Evolutionary conservation across 2,888 invertebrate genomes (phyloP), one percentile per base, ranked within the genome.

Genomic region (Heteropelma amictum): DNA sequence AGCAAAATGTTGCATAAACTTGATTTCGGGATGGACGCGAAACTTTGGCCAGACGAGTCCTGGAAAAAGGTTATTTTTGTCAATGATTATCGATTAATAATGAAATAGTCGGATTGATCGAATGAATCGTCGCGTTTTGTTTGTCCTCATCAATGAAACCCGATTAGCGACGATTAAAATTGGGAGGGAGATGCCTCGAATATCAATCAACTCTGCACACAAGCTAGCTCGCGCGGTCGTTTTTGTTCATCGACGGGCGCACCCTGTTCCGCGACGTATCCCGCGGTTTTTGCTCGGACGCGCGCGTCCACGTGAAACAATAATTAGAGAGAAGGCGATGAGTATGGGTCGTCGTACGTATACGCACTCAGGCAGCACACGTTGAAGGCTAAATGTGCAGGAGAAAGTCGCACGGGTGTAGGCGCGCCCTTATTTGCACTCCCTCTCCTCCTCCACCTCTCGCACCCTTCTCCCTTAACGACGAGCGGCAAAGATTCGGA

Each of bases 311-410:
- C 70, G 67, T 51, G 71, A 75, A 75, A 67, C 42, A 58, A 75
- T 71, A 71, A 75, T 75, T 75, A 75, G 71, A 67, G 67, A 71
- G 71, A 71, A 71, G 45, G 67, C 65, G 63, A 71, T 49, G 64
- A 61, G 64, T 65, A 64, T 26, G 28, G 33, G 28, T 40, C 33
- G 51, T 40, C 47, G 19, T 12, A 47, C 8, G 14, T 10, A 56
- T 8, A 28, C 6, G 38, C 6, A 33, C 5, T 38, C n/a, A 54
- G 1, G 26, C 1, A 28, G n/a, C n/a, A n/a, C n/a, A n/a, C n/a
- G n/a, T 12, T 23, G 19, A 23, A 17, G 10, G 10, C 1, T 6
- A 33, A 1, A 61, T 26, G 8, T 14, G 53, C 23, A 23, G 3
- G 67, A 47, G 56, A 64, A 64, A 38, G 45, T 64, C 69, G 58